Percentiles rank a stretch among this genome's conserved stretches.
These are phyloP conservation scores for Phrixothrix hirtus DNA, from an alignment of 2,888 invertebrate species.

Conservation along the genomic window DNA sequence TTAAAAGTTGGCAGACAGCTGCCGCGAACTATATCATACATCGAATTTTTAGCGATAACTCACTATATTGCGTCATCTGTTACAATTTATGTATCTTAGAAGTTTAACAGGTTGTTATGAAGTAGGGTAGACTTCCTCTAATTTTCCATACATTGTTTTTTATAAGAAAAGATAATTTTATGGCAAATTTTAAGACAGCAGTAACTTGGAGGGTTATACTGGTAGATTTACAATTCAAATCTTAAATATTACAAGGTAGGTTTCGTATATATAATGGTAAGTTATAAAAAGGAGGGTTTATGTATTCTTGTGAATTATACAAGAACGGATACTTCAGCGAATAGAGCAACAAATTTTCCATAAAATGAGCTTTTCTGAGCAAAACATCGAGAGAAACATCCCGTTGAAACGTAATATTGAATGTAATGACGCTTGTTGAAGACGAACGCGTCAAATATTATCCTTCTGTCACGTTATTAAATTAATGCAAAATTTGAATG, in stretches of 20 bases:
- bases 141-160: too few relatives aligned
- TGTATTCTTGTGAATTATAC: conserved; percentile 18
- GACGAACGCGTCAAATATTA: conserved; percentile 25
- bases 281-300: conserved; percentile 20
- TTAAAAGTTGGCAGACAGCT: conserved; percentile 11
- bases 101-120: conserved; percentile 7
- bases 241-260: conserved; percentile 16
- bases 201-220: background rate
- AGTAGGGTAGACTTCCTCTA: background rate
- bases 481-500: conserved; percentile 23
- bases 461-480: conserved; percentile 27
- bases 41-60: conserved; percentile 6
- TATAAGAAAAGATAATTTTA: too few relatives aligned
- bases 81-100: conserved; percentile 6
- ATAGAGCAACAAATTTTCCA: conserved; percentile 25
- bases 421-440: conserved; percentile 29
- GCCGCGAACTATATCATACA: conserved; percentile 11
- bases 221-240: conserved; percentile 16
- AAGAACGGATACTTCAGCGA: conserved; percentile 20
- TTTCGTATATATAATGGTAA: conserved; percentile 9
- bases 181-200: background rate
- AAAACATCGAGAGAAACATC: conserved; percentile 23
- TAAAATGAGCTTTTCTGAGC: conserved; percentile 17
- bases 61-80: conserved; percentile 5
- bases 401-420: conserved; percentile 28